Conservation (phyloP, 1,140 invertebrate species). For the Tetranychus urticae region DNA sequence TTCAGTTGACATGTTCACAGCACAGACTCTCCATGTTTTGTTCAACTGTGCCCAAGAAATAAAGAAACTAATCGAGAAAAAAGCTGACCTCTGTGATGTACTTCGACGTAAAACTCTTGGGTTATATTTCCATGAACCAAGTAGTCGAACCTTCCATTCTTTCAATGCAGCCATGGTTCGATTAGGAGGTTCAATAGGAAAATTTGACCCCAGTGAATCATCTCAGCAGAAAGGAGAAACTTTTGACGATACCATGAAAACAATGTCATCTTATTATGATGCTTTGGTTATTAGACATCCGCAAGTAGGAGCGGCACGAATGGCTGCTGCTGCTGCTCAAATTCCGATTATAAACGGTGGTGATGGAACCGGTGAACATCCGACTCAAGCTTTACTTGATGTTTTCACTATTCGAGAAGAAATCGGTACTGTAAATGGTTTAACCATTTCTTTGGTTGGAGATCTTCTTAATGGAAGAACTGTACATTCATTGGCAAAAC, state of each 20-base stretch:
- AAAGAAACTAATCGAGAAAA: slow-evolving; percentile 47
- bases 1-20: slow-evolving; percentile 57
- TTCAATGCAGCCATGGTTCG: slow-evolving; percentile 88
- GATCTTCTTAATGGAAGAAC: slow-evolving; percentile 94
- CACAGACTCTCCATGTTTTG: slow-evolving; percentile 64
- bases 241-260: slow-evolving; percentile 39
- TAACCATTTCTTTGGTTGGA: slow-evolving; percentile 58
- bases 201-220: slow-evolving; percentile 64
- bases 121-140: slow-evolving; percentile 90
- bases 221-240: slow-evolving; percentile 92
- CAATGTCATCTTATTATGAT: slow-evolving; percentile 35
- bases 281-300: slow-evolving; percentile 84
- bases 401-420: slow-evolving; percentile 96
- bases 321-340: slow-evolving; percentile 47
- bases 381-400: slow-evolving; percentile 89
- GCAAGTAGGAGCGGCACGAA: slow-evolving; percentile 57
- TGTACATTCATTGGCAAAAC: slow-evolving; percentile 78
- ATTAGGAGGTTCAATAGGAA: slow-evolving; percentile 69
- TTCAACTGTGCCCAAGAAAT: slow-evolving; percentile 80
- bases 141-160: slow-evolving; percentile 81
- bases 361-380: slow-evolving; percentile 93
- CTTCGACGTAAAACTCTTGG: slow-evolving; percentile 64
- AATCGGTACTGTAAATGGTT: slow-evolving; percentile 88
- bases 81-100: slow-evolving; percentile 23
- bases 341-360: slow-evolving; percentile 92